Base-by-base conservation (phyloP, 2,113 vertebrate genomes). In the Chinchilla lanigera region DNA sequence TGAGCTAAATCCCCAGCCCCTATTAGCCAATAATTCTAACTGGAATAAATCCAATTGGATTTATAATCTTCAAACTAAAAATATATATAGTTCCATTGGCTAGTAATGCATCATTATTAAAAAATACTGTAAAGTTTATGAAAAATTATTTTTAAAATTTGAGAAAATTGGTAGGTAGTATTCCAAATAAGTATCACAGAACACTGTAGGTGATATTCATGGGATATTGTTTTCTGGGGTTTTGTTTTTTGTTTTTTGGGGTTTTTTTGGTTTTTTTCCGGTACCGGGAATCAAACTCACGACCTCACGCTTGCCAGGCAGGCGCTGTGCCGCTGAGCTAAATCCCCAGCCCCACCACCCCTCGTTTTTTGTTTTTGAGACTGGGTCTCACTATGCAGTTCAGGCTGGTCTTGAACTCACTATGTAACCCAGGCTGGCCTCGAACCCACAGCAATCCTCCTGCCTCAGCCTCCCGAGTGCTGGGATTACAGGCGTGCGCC, bases 71-170 rank as follows among this genome's bases (percentile, higher is more conserved):
- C 35, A 47, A 89, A 75, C 2, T 81, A 83, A 14, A 38, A 91
- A 96, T 83, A 92, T 81, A 83, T 41, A 41, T 7, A 54, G 50
- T 82, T 87, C 90, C 80, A 75, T 24, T 38, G n/a, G 20, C 41
- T 84, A 93, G 92, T 3, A 82, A 87, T 61, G 7, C 35, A 65
- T 86, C 60, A 85, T 69, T 95, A 71, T 56, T 75, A 86, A 92
- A 13, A 86, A 96, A 93, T 33, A 69, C 7, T 93, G 22, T 61
- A 90, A 67, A 20, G 38, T 63, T 84, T 38, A 87, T 54, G 11
- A 63, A 63, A 50, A 82, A 73, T 63, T 30, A 92, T 85, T 92
- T 92, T 92, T 44, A 44, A 77, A 92, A 69, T 44, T 50, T 47
- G 44, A 89, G 63, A 77, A 93, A 87, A 58, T 2, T 56, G 5